Conservation (phyloP, 2,797 vertebrate species). For the Bradypodion ventrale region DNA sequence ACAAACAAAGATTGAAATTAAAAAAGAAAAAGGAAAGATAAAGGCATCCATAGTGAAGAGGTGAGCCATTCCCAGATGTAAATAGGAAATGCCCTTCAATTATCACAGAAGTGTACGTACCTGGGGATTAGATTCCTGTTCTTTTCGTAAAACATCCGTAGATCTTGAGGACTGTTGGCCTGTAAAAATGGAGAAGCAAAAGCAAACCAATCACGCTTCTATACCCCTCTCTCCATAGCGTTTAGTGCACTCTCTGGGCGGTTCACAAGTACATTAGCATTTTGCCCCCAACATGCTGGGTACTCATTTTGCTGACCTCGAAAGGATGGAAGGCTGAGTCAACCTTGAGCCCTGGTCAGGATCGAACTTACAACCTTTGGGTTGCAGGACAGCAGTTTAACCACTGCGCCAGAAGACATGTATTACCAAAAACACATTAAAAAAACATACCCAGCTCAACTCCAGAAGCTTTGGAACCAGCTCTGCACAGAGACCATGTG, state of each 20-base stretch:
- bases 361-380: too few relatives aligned
- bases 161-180: constrained; percentile 96
- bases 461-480: too few relatives aligned
- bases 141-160: constrained; percentile 98
- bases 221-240: too few relatives aligned
- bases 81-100: background rate
- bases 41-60: background rate
- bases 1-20: background rate
- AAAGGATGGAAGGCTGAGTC: too few relatives aligned
- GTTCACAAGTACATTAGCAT: too few relatives aligned
- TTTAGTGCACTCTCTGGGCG: too few relatives aligned
- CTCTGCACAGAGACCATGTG: background rate
- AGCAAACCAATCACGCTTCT: too few relatives aligned
- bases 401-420: too few relatives aligned
- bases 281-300: too few relatives aligned
- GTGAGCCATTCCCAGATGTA: background rate
- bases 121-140: constrained; percentile 92
- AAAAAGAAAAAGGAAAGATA: background rate
- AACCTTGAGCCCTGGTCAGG: too few relatives aligned
- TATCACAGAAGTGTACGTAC: constrained; percentile 74
- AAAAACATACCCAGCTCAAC: background rate
- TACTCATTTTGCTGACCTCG: too few relatives aligned
- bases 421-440: background rate
- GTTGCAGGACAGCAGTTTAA: too few relatives aligned
- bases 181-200: constrained; percentile 72